Conservation (phyloP, 2,797 vertebrate species). For the Tolypeutes matacus region DNA sequence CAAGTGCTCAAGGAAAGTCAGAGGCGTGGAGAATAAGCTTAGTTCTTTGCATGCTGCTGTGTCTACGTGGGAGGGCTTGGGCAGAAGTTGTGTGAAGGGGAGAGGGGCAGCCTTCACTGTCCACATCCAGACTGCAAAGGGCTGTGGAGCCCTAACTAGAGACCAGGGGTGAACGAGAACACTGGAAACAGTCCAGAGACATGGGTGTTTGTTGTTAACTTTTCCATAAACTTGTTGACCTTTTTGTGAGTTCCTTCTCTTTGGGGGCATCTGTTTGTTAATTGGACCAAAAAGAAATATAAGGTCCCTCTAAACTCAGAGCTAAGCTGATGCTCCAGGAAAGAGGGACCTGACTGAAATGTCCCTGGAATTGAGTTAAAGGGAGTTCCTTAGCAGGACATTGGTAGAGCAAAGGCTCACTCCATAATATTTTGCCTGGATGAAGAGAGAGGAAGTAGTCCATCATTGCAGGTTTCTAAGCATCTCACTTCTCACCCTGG, state of each 20-base stretch:
- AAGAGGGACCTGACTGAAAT: background rate
- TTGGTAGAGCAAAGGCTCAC: background rate
- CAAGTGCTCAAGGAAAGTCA: background rate
- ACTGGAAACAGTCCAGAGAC: background rate
- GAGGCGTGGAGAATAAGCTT: background rate
- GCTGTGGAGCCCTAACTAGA: background rate
- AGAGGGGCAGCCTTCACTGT: background rate
- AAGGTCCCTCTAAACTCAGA: background rate
- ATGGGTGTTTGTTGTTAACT: background rate
- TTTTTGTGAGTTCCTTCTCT: background rate
- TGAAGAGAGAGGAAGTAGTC: background rate
- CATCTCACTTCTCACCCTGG: background rate
- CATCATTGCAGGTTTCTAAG: background rate
- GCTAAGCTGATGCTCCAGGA: background rate
- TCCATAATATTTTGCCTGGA: background rate
- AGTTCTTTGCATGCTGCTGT: background rate
- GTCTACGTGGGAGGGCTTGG: background rate
- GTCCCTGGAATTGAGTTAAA: background rate
- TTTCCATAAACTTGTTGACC: background rate
- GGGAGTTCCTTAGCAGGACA: background rate
- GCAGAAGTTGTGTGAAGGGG: background rate
- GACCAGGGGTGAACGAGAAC: background rate
- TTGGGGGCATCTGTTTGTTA: background rate
- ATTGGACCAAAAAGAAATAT: background rate
- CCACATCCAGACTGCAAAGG: background rate